phyloP scores from a whole-genome alignment of 2,888 invertebrate species.

The Torymus texanus region DNA sequence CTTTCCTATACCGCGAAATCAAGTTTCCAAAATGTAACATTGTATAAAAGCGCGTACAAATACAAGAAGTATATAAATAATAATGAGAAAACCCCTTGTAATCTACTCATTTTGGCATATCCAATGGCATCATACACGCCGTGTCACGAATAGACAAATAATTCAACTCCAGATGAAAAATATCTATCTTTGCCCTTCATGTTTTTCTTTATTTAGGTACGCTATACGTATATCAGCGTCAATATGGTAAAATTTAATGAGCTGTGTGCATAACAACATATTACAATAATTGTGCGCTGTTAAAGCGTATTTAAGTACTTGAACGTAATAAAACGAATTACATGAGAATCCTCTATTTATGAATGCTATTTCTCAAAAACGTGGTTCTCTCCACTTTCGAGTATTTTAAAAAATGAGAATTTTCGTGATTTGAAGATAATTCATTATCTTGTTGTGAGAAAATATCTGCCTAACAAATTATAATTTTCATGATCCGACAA shows the following conservation, averaged over 20 bases:
- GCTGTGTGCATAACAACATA: neutral
- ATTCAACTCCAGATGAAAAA: slow-evolving; percentile 5
- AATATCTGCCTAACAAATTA: no score
- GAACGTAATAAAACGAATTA: neutral
- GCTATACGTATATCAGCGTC: neutral
- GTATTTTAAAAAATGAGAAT: neutral
- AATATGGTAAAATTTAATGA: neutral
- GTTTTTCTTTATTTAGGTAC: slow-evolving; percentile 26
- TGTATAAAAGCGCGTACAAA: slow-evolving; percentile 30
- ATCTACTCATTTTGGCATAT: slow-evolving; percentile 42
- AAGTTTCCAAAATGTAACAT: slow-evolving; percentile 14
- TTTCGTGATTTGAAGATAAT: neutral
- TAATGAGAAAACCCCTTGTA: neutral
- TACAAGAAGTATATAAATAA: slow-evolving; percentile 13
- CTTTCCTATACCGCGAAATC: neutral
- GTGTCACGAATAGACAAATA: slow-evolving; percentile 19
- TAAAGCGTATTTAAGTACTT: neutral
- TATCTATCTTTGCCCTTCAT: slow-evolving; percentile 26
- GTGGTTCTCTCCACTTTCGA: slow-evolving; percentile 9
- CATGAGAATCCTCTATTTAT: neutral
- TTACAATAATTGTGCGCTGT: neutral
- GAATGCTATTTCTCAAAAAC: slow-evolving; percentile 10
- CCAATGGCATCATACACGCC: neutral
- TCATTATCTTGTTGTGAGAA: no score
- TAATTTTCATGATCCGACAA: no score